phyloP scores from a whole-genome alignment of 2,797 vertebrate species.

The Xyrichtys novacula region DNA sequence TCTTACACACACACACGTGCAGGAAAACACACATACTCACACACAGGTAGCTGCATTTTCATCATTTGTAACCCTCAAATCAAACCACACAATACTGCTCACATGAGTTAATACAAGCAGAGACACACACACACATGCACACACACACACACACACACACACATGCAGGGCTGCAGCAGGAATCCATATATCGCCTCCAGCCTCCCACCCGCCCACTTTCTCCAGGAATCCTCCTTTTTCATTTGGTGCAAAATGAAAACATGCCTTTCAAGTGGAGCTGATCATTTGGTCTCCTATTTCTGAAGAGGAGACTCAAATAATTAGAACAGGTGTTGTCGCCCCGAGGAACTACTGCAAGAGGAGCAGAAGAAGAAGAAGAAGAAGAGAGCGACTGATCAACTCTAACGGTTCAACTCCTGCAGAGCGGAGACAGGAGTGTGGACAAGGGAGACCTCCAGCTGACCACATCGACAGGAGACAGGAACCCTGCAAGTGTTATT shows the following conservation, averaged over 20 bases:
- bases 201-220: slow-evolving; percentile 50
- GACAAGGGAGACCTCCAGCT: neutral
- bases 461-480: neutral
- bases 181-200: slow-evolving; percentile 55
- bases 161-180: slow-evolving; percentile 22
- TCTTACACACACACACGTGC: neutral
- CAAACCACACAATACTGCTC: slow-evolving; percentile 17
- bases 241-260: slow-evolving; percentile 71
- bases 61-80: slow-evolving; percentile 30
- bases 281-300: slow-evolving; percentile 65
- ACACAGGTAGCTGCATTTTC: slow-evolving; percentile 18
- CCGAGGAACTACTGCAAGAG: slow-evolving; percentile 32
- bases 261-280: slow-evolving; percentile 69
- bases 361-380: slow-evolving; percentile 22
- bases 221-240: slow-evolving; percentile 66
- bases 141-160: slow-evolving; percentile 27
- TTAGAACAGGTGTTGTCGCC: slow-evolving; percentile 52
- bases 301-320: slow-evolving; percentile 62
- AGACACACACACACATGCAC: slow-evolving; percentile 27
- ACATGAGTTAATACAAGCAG: slow-evolving; percentile 14
- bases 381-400: slow-evolving; percentile 11
- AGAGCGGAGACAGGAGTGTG: slow-evolving; percentile 7
- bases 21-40: slow-evolving; percentile 7
- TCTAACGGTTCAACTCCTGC: slow-evolving; percentile 25
- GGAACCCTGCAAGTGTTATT: neutral